phyloP scores from a whole-genome alignment of 2,888 invertebrate genomes.

The Calliphora vomitoria region DNA sequence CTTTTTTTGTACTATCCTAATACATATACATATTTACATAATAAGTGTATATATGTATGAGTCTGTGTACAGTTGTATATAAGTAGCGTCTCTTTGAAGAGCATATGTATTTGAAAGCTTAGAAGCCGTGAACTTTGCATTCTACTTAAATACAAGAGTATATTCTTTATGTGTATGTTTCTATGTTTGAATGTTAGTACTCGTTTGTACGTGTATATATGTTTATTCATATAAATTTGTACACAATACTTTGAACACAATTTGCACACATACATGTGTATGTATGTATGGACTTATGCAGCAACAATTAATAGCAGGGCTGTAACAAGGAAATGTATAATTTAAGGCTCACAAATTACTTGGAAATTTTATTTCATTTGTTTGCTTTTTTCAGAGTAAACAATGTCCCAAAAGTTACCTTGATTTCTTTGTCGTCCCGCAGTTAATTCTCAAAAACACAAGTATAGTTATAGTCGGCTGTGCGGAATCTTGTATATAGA shows the following conservation, averaged over 20 bases:
- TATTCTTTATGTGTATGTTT: not conserved
- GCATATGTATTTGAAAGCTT: slow-evolving; percentile 53
- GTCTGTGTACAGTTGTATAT: too few relatives aligned
- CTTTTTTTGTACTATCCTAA: too few relatives aligned
- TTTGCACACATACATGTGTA: not conserved
- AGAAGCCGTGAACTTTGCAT: slow-evolving; percentile 64
- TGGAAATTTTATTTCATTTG: too few relatives aligned
- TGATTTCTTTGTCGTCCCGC: too few relatives aligned
- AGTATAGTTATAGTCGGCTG: too few relatives aligned
- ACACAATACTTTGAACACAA: slow-evolving; percentile 16
- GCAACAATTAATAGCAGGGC: not conserved
- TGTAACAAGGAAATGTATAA: not conserved
- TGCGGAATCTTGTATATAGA: too few relatives aligned
- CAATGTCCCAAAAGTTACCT: too few relatives aligned
- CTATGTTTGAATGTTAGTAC: not conserved
- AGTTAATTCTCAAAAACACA: too few relatives aligned
- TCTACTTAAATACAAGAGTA: slow-evolving; percentile 10
- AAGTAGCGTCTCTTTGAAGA: slow-evolving; percentile 9
- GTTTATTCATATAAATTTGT: not conserved
- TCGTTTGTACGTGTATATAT: not conserved
- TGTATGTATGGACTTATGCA: not conserved
- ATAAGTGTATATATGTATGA: too few relatives aligned
- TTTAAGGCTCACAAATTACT: not conserved
- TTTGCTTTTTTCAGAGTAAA: too few relatives aligned
- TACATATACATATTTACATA: too few relatives aligned